These are phyloP conservation scores for Onychomys arenicola DNA, from an alignment of 2,797 vertebrate species.

Conservation along the genomic window DNA sequence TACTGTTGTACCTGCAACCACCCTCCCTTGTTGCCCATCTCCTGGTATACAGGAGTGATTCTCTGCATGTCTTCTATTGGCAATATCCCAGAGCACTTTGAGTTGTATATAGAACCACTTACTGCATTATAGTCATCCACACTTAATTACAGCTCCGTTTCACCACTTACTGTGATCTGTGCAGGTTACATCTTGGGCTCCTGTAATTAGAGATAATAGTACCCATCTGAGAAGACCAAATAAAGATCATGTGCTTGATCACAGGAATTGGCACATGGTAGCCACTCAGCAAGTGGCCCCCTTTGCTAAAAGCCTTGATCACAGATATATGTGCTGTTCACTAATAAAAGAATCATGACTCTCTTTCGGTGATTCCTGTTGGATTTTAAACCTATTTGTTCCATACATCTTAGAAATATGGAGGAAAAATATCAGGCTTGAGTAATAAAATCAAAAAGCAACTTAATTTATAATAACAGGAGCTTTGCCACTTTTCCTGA, in stretches of 20 bases:
- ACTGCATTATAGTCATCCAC: background rate
- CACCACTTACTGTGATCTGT: background rate
- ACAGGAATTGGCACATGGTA: background rate
- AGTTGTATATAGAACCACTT: background rate
- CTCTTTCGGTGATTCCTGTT: background rate
- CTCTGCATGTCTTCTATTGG: background rate
- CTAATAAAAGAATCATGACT: background rate
- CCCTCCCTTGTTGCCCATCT: background rate
- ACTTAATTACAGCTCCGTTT: conserved; percentile 19
- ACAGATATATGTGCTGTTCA: background rate
- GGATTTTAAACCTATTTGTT: background rate
- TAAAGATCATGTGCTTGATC: background rate
- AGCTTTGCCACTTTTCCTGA: background rate
- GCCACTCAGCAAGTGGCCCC: background rate
- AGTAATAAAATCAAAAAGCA: background rate
- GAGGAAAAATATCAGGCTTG: background rate
- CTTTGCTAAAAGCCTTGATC: background rate
- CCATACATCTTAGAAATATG: background rate
- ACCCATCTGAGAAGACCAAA: conserved; percentile 1
- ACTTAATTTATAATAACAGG: background rate
- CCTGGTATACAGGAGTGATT: background rate
- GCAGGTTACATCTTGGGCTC: background rate
- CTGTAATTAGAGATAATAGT: conserved; percentile 46
- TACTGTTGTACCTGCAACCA: background rate
- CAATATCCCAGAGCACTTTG: background rate